Conservation (phyloP, 2,797 vertebrate species). For the Enteromius afrohamiltoni region DNA sequence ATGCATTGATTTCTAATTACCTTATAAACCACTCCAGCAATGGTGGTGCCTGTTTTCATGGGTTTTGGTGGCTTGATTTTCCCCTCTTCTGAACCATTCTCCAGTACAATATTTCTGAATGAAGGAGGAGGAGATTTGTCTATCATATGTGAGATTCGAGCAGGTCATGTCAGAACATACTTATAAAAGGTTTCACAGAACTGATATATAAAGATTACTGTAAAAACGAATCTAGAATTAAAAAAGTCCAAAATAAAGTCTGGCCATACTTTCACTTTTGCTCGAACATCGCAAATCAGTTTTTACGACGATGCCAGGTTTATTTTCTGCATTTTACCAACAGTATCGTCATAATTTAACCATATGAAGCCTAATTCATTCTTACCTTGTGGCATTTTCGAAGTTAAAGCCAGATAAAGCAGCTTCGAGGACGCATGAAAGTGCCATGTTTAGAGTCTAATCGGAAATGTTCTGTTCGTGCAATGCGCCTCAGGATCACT, state of each 20-base stretch:
- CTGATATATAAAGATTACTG: not conserved
- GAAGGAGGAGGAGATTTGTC: not conserved
- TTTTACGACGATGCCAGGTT: not conserved
- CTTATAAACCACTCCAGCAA: constrained; percentile 78
- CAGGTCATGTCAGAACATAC: not conserved
- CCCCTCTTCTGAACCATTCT: constrained; percentile 60
- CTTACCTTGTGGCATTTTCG: constrained; percentile 74
- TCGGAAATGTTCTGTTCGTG: not conserved
- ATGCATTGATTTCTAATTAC: constrained; percentile 52
- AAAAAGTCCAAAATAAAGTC: not conserved
- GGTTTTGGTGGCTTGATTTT: constrained; percentile 64
- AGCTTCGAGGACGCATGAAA: constrained; percentile 63
- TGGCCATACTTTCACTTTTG: constrained; percentile 76
- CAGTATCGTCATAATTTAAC: not conserved
- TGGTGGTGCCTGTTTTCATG: constrained; percentile 80
- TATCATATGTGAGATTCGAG: not conserved
- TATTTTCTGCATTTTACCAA: not conserved
- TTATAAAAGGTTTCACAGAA: not conserved
- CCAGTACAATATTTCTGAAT: constrained; percentile 70
- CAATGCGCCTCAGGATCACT: not conserved
- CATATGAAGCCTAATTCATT: accelerated
- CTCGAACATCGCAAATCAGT: not conserved
- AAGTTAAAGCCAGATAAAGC: constrained; percentile 74
- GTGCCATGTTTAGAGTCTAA: constrained; percentile 65
- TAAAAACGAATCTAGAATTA: not conserved